Evolutionary conservation across 1,140 invertebrate genomes (phyloP).

Genomic region (Antheraea mylitta): DNA sequence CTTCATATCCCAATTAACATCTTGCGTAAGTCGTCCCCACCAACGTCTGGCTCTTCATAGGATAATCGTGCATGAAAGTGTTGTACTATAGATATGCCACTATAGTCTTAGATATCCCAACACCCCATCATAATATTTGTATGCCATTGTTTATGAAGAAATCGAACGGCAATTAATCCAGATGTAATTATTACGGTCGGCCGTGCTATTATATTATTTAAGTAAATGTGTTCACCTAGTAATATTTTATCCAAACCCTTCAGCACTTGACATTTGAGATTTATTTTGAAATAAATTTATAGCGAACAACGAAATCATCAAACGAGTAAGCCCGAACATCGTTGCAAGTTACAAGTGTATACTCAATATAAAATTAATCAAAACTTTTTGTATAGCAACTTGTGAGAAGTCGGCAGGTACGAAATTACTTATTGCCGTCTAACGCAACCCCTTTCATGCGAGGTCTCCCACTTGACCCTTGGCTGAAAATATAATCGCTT

Average conservation of each 20-base stretch:
- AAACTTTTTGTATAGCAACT: constrained; percentile 22
- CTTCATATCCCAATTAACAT: too few relatives aligned
- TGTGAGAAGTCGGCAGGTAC: constrained; percentile 19
- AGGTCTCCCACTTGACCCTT: constrained; percentile 27
- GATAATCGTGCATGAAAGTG: too few relatives aligned
- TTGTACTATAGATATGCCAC: too few relatives aligned
- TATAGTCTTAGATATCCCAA: too few relatives aligned
- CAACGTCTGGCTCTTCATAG: too few relatives aligned
- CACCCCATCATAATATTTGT: too few relatives aligned
- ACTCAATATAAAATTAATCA: constrained; percentile 27
- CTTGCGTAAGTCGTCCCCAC: too few relatives aligned
- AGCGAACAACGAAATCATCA: background rate
- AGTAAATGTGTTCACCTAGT: background rate
- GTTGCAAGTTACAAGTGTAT: background rate
- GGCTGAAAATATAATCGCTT: constrained; percentile 28
- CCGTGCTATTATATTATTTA: background rate
- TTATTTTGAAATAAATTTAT: background rate
- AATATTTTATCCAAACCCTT: background rate
- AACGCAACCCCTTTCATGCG: constrained; percentile 27
- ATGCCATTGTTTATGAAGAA: too few relatives aligned
- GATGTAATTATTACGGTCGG: too few relatives aligned
- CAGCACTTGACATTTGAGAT: background rate
- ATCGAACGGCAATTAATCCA: too few relatives aligned
- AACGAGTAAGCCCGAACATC: background rate
- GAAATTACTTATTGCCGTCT: constrained; percentile 31